These are phyloP conservation scores for Mamestra configurata DNA, from an alignment of 1,140 invertebrate species.

Conservation along the genomic window DNA sequence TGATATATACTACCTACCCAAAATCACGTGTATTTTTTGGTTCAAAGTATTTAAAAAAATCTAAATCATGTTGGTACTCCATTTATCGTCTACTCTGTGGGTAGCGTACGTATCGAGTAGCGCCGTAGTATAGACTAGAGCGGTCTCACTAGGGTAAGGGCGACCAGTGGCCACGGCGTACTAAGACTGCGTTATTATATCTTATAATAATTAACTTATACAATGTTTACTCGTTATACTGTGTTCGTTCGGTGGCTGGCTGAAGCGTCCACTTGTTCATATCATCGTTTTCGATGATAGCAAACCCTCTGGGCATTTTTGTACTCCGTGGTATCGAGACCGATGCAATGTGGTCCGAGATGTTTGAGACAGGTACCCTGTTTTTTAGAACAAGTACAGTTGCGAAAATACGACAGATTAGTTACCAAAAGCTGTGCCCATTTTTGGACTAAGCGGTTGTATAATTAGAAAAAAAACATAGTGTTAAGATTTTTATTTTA, in stretches of 20 bases:
- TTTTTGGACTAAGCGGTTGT: background rate
- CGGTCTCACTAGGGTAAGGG: conserved; percentile 68
- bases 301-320: background rate
- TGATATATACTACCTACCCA: no score
- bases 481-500: background rate
- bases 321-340: background rate
- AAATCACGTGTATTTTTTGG: no score
- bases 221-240: conserved; percentile 77
- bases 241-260: conserved; percentile 56
- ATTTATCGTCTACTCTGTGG: conserved; percentile 21
- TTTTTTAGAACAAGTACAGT: background rate
- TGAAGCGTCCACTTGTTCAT: conserved; percentile 43
- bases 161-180: conserved; percentile 71
- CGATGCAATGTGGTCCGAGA: background rate
- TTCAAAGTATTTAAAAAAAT: no score
- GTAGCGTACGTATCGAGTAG: conserved; percentile 61
- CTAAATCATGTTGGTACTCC: no score
- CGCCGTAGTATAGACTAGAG: conserved; percentile 73
- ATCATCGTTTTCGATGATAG: conserved; percentile 39
- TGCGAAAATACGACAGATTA: background rate
- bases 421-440: background rate
- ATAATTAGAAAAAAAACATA: background rate
- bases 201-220: conserved; percentile 57
- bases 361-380: no score
- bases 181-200: conserved; percentile 79